Evolutionary conservation across 2,113 vertebrate genomes (phyloP), one percentile per base, ranked within the genome.

Genomic region (Hemiprocne comata): DNA sequence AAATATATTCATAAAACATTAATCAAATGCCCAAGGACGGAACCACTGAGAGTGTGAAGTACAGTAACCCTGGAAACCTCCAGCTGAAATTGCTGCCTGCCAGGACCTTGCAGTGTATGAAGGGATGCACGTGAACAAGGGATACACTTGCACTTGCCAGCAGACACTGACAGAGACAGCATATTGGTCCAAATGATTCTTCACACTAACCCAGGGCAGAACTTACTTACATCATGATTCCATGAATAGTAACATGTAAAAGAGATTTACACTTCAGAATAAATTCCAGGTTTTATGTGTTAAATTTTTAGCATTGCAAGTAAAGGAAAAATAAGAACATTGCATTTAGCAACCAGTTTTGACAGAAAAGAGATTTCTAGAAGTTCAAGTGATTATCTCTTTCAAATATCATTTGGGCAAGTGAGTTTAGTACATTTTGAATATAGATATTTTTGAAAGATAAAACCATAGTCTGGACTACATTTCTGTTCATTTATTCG

Each of bases 41-140:
- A 57, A 55, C 26, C 44, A 25, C 19, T 18, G 19, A 33, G 21
- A 89, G 2, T 40, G 8, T 44, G 34, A 87, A 76, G 48, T 73
- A 60, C 19, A 36, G 44, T 28, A 76, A 60, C 19, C 2, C 29
- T 65, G 34, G 34, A 16, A 76, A 61, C 2, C 13, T 65, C 29
- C 34, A 69, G 33, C 23, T 79, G 40, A 90, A 76, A 83, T 72
- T 17, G 31, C 14, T 51, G 64, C n/a, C 25, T 76, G 64, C 7
- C 69, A 87, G 50, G 25, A 81, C 25, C 40, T 62, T 69, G 44
- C 18, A 54, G 17, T 4, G 4, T 70, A 16, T 36, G 46, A 48
- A 51, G 36, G 10, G 29, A 53, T 44, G 18, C 8, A 29, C 0
- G 0, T 31, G 23, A 8, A 86, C 2, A 11, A 74, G 36, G 53